Evolutionary conservation across 1,140 invertebrate species (phyloP), one percentile per base, ranked within the genome.

Genomic region (Drosophila pandora): DNA sequence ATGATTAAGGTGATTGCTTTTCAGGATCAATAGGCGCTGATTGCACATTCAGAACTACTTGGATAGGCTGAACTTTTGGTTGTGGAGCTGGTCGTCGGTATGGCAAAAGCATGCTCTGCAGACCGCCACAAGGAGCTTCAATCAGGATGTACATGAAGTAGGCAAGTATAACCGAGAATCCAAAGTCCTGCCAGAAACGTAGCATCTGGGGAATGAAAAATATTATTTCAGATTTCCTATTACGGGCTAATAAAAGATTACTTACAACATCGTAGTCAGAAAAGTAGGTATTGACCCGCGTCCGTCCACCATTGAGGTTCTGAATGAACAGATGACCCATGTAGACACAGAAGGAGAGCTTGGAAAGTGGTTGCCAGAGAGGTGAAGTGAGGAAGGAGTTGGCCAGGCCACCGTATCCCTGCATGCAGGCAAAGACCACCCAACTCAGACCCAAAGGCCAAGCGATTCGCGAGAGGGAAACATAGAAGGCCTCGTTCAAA

Each of bases 351-450:
- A 92, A 93, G 0, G 92, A 92, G 0, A 94, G 65, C 48, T 91
- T 88, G 17, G 91, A 90, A 0, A 92, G 76, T 1, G 93, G 67
- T 77, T 94, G 93, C 92, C 93, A 94, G 28, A 93, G 65, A 3
- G 77, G 60, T 23, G 91, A 74, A 3, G 90, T 91, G 10, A 93
- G 49, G 17, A 93, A 91, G 79, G 90, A 92, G 64, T 93, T 93
- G 30, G 93, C 90, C 30, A 92, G 88, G 63, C 93, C 95, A 76
- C 94, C 95, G 82, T 94, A 94, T 47, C 94, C 95, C 50, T 93
- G 92, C 9, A 92, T 90, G 73, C 95, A 95, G 2, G 94, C 94
- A 58, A 95, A 94, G 7, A 96, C 93, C 4, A 96, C 92, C 95
- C 95, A 96, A 1, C 93, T 92, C 3, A 96, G 41, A 1, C 92